A percentile compares a stretch with the other conserved stretches of the same genome.
These are phyloP conservation scores for Venusia cambrica DNA, from an alignment of 2,888 invertebrate species.

Conservation along the genomic window DNA sequence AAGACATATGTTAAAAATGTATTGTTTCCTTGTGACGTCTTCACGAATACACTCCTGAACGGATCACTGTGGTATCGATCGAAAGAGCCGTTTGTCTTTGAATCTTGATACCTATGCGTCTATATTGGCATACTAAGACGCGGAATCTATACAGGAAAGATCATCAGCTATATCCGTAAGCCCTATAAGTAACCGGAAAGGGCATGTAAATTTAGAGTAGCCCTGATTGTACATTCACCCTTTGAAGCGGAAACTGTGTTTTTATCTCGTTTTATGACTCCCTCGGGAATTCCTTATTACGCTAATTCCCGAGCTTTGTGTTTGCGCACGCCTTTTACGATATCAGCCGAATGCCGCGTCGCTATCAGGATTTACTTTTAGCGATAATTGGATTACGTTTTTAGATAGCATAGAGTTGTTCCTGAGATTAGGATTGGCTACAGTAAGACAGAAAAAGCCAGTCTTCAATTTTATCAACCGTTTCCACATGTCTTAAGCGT, in stretches of 20 bases:
- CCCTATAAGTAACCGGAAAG: constrained; percentile 11
- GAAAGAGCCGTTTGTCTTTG: too few species aligned
- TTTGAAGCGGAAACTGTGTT: constrained; percentile 26
- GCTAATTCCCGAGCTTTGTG: constrained; percentile 34
- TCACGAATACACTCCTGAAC: too few species aligned
- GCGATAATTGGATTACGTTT: constrained; percentile 26
- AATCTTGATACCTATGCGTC: too few species aligned
- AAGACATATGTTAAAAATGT: too few species aligned
- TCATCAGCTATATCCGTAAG: constrained; percentile 11
- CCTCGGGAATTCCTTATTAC: constrained; percentile 43
- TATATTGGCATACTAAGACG: too few species aligned
- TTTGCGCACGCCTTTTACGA: constrained; percentile 28
- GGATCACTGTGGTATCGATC: too few species aligned
- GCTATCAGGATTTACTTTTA: constrained; percentile 12
- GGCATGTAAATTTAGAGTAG: constrained; percentile 22
- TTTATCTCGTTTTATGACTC: constrained; percentile 35
- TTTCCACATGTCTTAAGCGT: too few species aligned
- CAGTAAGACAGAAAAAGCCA: too few species aligned
- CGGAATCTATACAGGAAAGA: constrained; percentile 6
- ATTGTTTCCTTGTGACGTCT: too few species aligned
- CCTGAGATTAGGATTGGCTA: too few species aligned
- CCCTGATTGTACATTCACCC: constrained; percentile 21
- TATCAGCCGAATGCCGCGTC: constrained; percentile 17
- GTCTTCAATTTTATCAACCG: too few species aligned
- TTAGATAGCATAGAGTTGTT: constrained; percentile 1